phyloP scores from a whole-genome alignment of 2,888 invertebrate genomes.

The Macrophya annulata region DNA sequence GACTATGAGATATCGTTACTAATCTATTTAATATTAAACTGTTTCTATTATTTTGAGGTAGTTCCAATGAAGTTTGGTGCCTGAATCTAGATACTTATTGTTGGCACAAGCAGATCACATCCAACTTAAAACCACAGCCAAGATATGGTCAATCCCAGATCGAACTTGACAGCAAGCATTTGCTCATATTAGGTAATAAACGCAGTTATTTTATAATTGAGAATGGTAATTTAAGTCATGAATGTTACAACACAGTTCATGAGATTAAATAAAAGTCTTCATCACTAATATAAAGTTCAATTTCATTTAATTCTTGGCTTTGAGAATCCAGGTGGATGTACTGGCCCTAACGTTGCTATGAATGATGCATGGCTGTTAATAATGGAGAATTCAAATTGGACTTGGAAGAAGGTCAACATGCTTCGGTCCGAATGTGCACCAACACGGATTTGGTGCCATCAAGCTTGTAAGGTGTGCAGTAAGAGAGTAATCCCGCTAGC shows the following conservation, averaged over 20 bases:
- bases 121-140: constrained; percentile 87
- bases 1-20: background rate
- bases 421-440: constrained; percentile 90
- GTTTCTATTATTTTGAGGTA: constrained; percentile 65
- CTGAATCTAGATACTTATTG: constrained; percentile 88
- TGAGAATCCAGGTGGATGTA: constrained; percentile 86
- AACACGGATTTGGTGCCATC: constrained; percentile 96
- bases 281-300: background rate
- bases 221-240: background rate
- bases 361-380: constrained; percentile 95
- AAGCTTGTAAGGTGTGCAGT: constrained; percentile 88
- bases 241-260: background rate
- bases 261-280: background rate
- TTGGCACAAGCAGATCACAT: constrained; percentile 90
- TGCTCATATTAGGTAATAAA: constrained; percentile 86
- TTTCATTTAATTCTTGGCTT: constrained; percentile 41
- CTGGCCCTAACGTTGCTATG: constrained; percentile 92
- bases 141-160: constrained; percentile 97
- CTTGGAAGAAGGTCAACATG: constrained; percentile 88
- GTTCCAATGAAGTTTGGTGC: constrained; percentile 94
- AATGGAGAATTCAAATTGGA: constrained; percentile 87
- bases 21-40: constrained; percentile 38
- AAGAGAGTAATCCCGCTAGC: background rate
- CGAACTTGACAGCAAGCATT: constrained; percentile 87
- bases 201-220: background rate